These are phyloP conservation scores for Lasaia peninsularis DNA, from an alignment of 1,140 invertebrate genomes.

Conservation along the genomic window DNA sequence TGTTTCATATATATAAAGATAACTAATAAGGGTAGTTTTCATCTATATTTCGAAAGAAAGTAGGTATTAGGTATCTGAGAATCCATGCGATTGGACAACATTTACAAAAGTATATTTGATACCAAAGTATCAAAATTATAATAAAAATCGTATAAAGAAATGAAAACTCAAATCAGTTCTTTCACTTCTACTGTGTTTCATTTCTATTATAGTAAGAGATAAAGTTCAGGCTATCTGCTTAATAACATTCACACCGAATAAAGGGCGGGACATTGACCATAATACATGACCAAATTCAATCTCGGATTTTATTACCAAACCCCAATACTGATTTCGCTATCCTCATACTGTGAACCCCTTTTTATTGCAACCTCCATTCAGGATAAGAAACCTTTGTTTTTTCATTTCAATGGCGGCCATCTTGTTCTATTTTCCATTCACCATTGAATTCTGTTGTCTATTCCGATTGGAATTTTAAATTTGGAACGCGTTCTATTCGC, in stretches of 20 bases:
- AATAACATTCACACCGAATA: conserved; percentile 1
- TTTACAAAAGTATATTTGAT: too few species aligned
- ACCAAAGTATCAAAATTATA: too few species aligned
- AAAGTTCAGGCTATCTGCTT: background rate
- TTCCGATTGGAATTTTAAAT: conserved; percentile 28
- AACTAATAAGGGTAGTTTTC: too few species aligned
- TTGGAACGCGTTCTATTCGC: conserved; percentile 21
- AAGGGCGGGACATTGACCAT: conserved; percentile 1
- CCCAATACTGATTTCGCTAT: conserved; percentile 1
- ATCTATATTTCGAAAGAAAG: too few species aligned
- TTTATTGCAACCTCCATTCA: conserved; percentile 14
- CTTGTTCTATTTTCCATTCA: conserved; percentile 26
- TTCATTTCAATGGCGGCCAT: conserved; percentile 28
- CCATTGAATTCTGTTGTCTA: conserved; percentile 28
- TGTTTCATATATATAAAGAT: too few species aligned
- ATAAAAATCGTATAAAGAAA: too few species aligned
- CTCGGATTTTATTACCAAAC: conserved; percentile 8
- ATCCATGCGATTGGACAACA: too few species aligned
- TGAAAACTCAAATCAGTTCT: too few species aligned
- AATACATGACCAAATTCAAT: conserved; percentile 13
- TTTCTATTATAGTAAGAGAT: background rate
- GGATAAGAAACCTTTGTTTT: conserved; percentile 24
- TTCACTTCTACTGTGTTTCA: too few species aligned
- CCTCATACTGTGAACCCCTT: conserved; percentile 3
- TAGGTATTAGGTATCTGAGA: too few species aligned